Evolutionary conservation across 2,797 vertebrate species (phyloP), one percentile per base, ranked within the genome.

Genomic region (Holocentrus rufus): DNA sequence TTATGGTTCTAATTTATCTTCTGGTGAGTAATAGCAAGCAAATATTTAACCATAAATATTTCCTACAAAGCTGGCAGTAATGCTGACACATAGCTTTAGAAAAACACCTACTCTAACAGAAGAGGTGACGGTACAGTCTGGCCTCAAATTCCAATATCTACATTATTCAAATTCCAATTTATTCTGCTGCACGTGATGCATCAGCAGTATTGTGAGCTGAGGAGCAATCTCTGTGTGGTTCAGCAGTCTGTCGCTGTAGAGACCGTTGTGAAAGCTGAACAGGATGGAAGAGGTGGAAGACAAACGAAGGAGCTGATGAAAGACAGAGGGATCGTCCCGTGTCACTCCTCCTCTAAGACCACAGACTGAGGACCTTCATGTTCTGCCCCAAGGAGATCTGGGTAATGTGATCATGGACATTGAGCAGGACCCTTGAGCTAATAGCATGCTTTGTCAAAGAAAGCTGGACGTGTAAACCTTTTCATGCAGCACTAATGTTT

Each of bases 261-360:
- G 79, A 90, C 90, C 85, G 82, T 49, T 87, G 91, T 87, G 91
- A 89, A 94, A 92, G 91, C 90, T 93, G 86, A 89, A 94, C 90
- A 82, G 70, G 81, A 90, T 90, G 91, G 87, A 92, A 86, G 87
- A 93, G 91, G 92, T 85, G 80, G 81, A 87, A 60, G 81, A 90
- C 82, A 85, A 89, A 91, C 81, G 82, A 78, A 91, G 90, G 83
- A 94, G 90, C 89, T 81, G 90, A 89, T 89, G 89, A 90, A 89
- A 79, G 92, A 81, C 91, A 85, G 89, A 13, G 75, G 74, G 53
- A 52, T 73, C 3, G 46, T 91, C 82, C 15, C 81, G 81, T 86
- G 88, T 90, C 86, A 79, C 88, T 76, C 83, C 89, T 90, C 86
- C 92, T 89, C 85, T 83, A 89, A 5, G 89, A 91, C 92, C 88